Evolutionary conservation across 2,797 vertebrate species (phyloP).

Genomic region (Rhynchonycteris naso): DNA sequence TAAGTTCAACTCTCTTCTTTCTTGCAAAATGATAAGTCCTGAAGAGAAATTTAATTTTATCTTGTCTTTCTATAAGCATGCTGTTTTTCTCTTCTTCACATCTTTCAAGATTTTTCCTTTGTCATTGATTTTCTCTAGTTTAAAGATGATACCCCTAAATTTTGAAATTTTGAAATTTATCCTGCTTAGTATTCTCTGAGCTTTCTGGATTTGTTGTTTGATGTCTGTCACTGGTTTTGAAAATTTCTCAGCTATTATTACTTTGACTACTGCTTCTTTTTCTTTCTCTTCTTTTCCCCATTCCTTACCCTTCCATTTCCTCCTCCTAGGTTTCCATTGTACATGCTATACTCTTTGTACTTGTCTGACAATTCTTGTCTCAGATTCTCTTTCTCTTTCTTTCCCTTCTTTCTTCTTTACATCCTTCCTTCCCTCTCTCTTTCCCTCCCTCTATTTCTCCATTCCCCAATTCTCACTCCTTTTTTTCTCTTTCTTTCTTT

Average conservation of each 20-base stretch:
- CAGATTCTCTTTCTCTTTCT: not conserved
- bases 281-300: not conserved
- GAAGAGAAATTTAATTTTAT: not conserved
- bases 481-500: no score
- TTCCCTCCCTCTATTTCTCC: no score
- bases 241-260: not conserved
- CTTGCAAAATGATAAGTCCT: not conserved
- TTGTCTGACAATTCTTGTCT: not conserved
- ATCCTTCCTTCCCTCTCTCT: no score
- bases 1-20: not conserved
- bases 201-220: not conserved
- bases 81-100: not conserved
- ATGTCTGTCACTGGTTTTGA: not conserved
- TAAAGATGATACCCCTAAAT: not conserved
- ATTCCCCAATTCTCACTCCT: no score
- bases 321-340: not conserved
- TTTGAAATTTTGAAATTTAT: not conserved
- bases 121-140: not conserved
- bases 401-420: no score
- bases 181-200: not conserved
- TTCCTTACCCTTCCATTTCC: not conserved
- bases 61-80: not conserved
- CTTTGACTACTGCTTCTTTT: not conserved
- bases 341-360: not conserved
- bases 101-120: not conserved